These are phyloP conservation scores for Gymnocheta viridis DNA, from an alignment of 2,888 invertebrate genomes.

Conservation along the genomic window DNA sequence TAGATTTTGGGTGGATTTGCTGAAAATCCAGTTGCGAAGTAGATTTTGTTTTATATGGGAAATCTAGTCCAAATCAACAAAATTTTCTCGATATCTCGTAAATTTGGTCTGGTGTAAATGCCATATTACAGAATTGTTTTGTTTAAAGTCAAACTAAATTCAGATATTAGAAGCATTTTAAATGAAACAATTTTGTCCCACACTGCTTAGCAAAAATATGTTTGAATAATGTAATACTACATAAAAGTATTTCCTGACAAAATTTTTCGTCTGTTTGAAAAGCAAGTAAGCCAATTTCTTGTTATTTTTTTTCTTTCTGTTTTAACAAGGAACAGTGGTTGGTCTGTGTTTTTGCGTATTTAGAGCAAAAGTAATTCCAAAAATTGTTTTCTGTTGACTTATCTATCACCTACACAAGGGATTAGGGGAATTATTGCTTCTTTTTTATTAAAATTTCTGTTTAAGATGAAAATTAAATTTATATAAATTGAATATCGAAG, in stretches of 20 bases:
- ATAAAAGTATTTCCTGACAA: conserved; percentile 12
- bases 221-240: conserved; percentile 19
- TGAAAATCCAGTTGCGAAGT: no score
- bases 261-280: conserved; percentile 2
- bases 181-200: background rate
- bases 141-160: no score
- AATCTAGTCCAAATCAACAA: no score
- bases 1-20: no score
- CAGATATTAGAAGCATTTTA: background rate
- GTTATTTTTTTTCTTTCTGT: background rate
- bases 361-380: background rate
- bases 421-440: conserved; percentile 18
- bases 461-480: conserved; percentile 17
- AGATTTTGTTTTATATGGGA: no score
- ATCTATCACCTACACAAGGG: conserved; percentile 17
- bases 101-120: no score
- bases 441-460: conserved; percentile 12
- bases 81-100: no score
- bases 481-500: background rate
- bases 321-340: conserved; percentile 27
- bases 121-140: no score
- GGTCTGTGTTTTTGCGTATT: background rate
- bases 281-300: conserved; percentile 18
- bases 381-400: conserved; percentile 23
- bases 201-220: conserved; percentile 12